Evolutionary conservation across 2,888 invertebrate genomes (phyloP), one percentile per base, ranked within the genome.

Genomic region (Andrena bicolor): DNA sequence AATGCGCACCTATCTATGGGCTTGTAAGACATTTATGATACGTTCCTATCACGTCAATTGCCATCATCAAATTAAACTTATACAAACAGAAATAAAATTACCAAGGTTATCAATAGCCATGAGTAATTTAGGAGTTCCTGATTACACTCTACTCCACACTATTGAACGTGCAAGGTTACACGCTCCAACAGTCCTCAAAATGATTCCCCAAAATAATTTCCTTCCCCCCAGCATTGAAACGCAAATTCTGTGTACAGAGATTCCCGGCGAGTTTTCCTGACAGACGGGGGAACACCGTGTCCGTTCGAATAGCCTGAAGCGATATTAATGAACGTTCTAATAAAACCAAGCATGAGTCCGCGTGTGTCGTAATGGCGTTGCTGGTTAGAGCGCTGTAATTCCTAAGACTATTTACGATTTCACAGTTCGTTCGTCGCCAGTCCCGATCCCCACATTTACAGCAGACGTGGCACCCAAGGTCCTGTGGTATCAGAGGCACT

Each of bases 351-450:
- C 48, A 28, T 30, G 60, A 30, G 5, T 1, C 13, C 16, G 26
- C 20, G 48, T 16, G 4, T 8, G 26, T 35, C 61, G n/a, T 63
- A 74, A 63, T 48, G 20, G 51, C 23, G 26, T 2, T 30, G 8
- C n/a, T 13, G 20, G 20, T 41, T 41, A n/a, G 60, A 32, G 41
- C 66, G n/a, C 60, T 56, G 48, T 49, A 64, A 79, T 64, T 76
- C 69, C 64, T 58, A 35, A 49, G 66, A 35, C 75, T 75, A 58
- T 75, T 74, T 66, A 68, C 49, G 53, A 82, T 80, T 71, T 75
- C 61, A 61, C 75, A 53, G 64, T 80, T 61, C 56, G 69, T 41
- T 70, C 16, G 41, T 7, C 53, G 32, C 23, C 32, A n/a, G 10
- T 20, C 20, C 32, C 10, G 68, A 63, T 63, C 20, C 16, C 61